Conservation (phyloP, 1,140 invertebrate species). For the Lordiphosa collinella region DNA sequence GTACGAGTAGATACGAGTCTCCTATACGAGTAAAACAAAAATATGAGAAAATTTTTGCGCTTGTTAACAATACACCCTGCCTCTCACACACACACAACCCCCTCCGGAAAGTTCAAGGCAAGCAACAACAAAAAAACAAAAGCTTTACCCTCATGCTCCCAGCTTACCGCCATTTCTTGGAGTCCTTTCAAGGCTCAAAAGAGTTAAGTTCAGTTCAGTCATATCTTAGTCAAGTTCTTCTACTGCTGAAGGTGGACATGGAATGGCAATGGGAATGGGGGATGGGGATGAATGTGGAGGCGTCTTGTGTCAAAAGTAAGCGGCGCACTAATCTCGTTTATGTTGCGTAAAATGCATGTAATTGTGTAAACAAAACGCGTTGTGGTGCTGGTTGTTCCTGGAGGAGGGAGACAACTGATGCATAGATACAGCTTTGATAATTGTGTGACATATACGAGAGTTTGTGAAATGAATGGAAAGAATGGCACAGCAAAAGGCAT, state of each 20-base stretch:
- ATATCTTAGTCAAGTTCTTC: constrained; percentile 55
- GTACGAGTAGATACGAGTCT: constrained; percentile 15
- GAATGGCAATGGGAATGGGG: neutral
- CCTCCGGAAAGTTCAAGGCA: constrained; percentile 39
- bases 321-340: constrained; percentile 72
- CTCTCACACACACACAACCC: constrained; percentile 19
- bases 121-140: constrained; percentile 54
- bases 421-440: constrained; percentile 72
- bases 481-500: constrained; percentile 16
- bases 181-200: constrained; percentile 18
- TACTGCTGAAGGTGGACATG: constrained; percentile 8
- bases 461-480: constrained; percentile 41
- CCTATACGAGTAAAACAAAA: constrained; percentile 21
- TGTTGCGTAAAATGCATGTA: constrained; percentile 76
- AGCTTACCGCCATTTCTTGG: neutral
- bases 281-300: neutral
- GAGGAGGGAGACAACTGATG: constrained; percentile 32
- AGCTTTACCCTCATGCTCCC: constrained; percentile 28
- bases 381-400: constrained; percentile 4
- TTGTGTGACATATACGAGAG: constrained; percentile 53
- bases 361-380: constrained; percentile 64
- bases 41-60: constrained; percentile 60
- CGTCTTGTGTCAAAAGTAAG: constrained; percentile 52
- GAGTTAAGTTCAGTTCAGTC: constrained; percentile 25
- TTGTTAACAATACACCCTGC: constrained; percentile 66